A percentile compares a stretch with the other conserved stretches of the same genome.
Conservation (phyloP, 2,888 invertebrate genomes). For the Stenoptilia bipunctidactyla region DNA sequence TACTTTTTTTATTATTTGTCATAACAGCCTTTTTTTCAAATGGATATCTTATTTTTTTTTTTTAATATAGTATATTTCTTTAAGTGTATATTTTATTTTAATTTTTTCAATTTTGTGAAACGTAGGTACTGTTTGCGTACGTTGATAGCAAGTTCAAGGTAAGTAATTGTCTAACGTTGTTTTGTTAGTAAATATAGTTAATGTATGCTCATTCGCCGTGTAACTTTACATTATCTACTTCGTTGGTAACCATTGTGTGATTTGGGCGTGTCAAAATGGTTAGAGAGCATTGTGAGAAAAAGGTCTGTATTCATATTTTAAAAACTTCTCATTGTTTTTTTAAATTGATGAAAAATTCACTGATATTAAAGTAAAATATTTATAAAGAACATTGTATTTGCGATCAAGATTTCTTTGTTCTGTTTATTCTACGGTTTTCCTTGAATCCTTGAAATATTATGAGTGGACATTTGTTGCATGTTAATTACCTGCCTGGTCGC, state of each 20-base stretch:
- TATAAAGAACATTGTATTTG: no score
- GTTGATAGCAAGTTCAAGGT: conserved; percentile 9
- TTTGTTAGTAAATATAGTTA: conserved; percentile 3
- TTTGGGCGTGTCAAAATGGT: conserved; percentile 18
- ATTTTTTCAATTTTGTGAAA: conserved; percentile 1
- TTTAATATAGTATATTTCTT: not conserved
- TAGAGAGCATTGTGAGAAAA: conserved; percentile 25
- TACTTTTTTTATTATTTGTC: conserved; percentile 1
- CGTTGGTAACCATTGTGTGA: conserved; percentile 15
- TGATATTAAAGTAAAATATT: no score
- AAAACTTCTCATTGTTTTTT: no score
- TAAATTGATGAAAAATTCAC: no score
- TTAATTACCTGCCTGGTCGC: no score
- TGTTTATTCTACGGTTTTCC: no score
- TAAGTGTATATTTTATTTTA: conserved; percentile 4
- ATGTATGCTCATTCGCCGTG: not conserved
- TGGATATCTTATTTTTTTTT: conserved; percentile 1
- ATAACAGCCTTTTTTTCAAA: not conserved
- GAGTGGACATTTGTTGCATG: no score
- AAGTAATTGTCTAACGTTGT: conserved; percentile 3
- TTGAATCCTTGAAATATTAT: no score
- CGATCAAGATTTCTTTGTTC: no score
- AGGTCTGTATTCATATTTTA: conserved; percentile 16
- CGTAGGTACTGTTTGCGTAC: no score
- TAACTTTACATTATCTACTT: not conserved